These are phyloP conservation scores for Sardina pilchardus DNA, from an alignment of 2,113 vertebrate species.

Conservation along the genomic window DNA sequence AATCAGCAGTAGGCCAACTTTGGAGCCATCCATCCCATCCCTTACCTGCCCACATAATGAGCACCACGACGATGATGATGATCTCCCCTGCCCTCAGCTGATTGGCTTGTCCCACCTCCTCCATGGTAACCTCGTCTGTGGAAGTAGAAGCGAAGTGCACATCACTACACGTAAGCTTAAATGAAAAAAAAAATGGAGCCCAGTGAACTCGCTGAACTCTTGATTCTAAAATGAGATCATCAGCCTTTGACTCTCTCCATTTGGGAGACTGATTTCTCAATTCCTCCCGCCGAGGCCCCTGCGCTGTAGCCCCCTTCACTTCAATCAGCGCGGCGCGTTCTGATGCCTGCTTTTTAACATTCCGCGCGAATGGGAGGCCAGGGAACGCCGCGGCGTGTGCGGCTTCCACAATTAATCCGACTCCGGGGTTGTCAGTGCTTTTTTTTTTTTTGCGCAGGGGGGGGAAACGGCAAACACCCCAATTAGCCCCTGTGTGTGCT, in stretches of 20 bases:
- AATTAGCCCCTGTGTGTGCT: constrained; percentile 6
- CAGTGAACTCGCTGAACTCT: background rate
- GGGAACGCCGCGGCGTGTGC: background rate
- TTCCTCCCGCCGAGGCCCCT: background rate
- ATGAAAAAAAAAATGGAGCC: background rate
- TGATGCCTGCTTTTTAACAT: constrained; percentile 5
- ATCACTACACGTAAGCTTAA: background rate
- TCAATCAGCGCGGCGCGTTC: background rate
- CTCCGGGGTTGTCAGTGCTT: background rate
- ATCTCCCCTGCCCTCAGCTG: constrained; percentile 89
- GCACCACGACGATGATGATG: constrained; percentile 92
- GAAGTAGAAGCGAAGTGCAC: constrained; percentile 33
- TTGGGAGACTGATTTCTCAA: constrained; percentile 19
- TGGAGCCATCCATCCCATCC: constrained; percentile 56
- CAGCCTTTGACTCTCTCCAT: constrained; percentile 1
- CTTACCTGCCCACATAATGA: constrained; percentile 97
- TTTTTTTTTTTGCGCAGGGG: background rate
- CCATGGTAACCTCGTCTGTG: constrained; percentile 93
- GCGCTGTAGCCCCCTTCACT: background rate
- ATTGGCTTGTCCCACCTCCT: constrained; percentile 83
- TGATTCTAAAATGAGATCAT: constrained; percentile 7
- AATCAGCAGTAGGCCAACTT: background rate
- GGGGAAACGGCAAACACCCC: background rate
- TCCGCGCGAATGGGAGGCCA: background rate
- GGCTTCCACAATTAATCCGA: background rate